phyloP scores from a whole-genome alignment of 2,113 vertebrate genomes.

The Ammospiza nelsoni region DNA sequence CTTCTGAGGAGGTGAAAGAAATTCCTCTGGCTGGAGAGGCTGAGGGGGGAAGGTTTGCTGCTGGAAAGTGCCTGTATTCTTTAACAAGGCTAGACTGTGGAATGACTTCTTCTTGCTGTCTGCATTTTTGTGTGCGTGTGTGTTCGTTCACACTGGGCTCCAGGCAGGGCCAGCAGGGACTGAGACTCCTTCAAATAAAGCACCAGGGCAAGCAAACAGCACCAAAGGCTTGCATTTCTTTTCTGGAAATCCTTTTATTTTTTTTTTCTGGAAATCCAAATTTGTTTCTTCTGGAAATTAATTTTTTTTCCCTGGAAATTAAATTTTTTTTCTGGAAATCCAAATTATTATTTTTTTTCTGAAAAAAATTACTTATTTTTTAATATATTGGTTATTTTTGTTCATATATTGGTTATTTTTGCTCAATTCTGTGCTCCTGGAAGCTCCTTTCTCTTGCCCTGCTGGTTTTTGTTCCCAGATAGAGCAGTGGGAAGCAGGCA shows the following conservation, averaged over 20 bases:
- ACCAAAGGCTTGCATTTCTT: not conserved
- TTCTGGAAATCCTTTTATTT: not conserved
- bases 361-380: not conserved
- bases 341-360: not conserved
- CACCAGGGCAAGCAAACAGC: not conserved
- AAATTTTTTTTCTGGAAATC: not conserved
- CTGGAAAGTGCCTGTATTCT: conserved; percentile 66
- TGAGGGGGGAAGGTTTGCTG: conserved; percentile 42
- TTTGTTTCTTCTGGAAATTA: not conserved
- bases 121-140: conserved; percentile 64
- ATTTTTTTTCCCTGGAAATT: not conserved
- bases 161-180: conserved; percentile 16
- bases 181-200: not conserved
- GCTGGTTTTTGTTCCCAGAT: not conserved
- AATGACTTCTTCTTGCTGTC: conserved; percentile 73
- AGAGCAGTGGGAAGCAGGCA: not conserved
- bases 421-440: not conserved
- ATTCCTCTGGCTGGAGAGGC: conserved; percentile 66
- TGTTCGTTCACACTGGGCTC: conserved; percentile 29
- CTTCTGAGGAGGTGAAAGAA: conserved; percentile 57
- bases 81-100: conserved; percentile 75
- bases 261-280: not conserved
- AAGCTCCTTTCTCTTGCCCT: not conserved
- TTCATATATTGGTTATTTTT: not conserved
- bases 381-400: not conserved